Conservation (phyloP, 2,888 invertebrate species). For the Dolichomitus sp. region DNA sequence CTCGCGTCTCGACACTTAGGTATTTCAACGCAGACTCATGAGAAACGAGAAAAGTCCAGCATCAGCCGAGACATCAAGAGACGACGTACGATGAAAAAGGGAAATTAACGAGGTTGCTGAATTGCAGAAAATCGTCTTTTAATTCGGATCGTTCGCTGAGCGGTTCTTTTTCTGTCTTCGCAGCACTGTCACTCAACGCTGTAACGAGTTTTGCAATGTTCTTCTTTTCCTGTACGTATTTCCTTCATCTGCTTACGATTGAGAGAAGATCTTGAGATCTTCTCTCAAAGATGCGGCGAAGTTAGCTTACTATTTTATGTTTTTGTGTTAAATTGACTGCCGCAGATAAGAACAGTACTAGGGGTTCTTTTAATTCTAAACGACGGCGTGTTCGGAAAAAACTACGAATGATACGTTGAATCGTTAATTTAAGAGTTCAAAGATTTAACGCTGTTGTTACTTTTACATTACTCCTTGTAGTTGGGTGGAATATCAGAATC, state of each 20-base stretch:
- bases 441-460: background rate
- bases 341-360: background rate
- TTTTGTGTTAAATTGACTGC: background rate
- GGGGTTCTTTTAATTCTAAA: background rate
- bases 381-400: background rate
- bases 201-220: conserved; percentile 23
- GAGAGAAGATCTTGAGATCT: conserved; percentile 10
- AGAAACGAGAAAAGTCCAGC: conserved; percentile 47
- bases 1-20: conserved; percentile 44
- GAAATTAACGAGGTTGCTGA: conserved; percentile 67
- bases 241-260: conserved; percentile 20
- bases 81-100: conserved; percentile 37
- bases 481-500: conserved; percentile 30
- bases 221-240: background rate
- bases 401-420: background rate
- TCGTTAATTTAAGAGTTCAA: background rate
- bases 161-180: conserved; percentile 10
- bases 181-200: conserved; percentile 35
- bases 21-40: conserved; percentile 39
- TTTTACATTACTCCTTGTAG: background rate
- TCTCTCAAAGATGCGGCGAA: background rate
- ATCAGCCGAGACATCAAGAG: conserved; percentile 5
- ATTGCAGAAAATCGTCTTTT: conserved; percentile 66
- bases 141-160: conserved; percentile 43
- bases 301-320: conserved; percentile 20